These are phyloP conservation scores for Dione juno DNA, from an alignment of 2,888 invertebrate species.

Conservation along the genomic window DNA sequence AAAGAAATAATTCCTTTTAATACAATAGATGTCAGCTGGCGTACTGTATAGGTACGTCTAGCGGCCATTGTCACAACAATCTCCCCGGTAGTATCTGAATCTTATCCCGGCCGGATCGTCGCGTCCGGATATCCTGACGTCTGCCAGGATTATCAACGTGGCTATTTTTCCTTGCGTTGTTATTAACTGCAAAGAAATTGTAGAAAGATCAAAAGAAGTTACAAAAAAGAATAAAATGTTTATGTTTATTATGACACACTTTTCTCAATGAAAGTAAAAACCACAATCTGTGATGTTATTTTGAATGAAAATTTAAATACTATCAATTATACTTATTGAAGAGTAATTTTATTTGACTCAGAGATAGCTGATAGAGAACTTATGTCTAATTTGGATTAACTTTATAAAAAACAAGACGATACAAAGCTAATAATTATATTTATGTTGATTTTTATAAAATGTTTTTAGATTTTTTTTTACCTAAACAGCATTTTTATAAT, in stretches of 20 bases:
- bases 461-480: not conserved
- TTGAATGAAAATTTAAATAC: too few species aligned
- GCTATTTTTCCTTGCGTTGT: conserved; percentile 61
- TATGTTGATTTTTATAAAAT: too few species aligned
- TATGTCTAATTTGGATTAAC: too few species aligned
- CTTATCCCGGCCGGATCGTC: conserved; percentile 64
- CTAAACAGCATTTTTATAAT: not conserved
- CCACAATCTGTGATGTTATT: too few species aligned
- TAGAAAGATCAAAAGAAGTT: not conserved
- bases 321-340: too few species aligned
- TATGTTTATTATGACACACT: too few species aligned
- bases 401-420: too few species aligned
- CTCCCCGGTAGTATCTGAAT: conserved; percentile 57
- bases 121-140: conserved; percentile 66
- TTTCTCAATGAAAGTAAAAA: too few species aligned
- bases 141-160: conserved; percentile 72
- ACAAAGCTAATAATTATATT: too few species aligned
- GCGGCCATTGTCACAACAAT: conserved; percentile 69
- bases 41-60: conserved; percentile 54
- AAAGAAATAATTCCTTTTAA: conserved; percentile 50
- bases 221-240: not conserved
- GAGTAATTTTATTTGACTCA: too few species aligned
- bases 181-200: conserved; percentile 52
- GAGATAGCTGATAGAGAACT: too few species aligned
- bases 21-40: conserved; percentile 66